Evolutionary conservation across 2,797 vertebrate genomes (phyloP).

Genomic region (Xiphophorus birchmanni): DNA sequence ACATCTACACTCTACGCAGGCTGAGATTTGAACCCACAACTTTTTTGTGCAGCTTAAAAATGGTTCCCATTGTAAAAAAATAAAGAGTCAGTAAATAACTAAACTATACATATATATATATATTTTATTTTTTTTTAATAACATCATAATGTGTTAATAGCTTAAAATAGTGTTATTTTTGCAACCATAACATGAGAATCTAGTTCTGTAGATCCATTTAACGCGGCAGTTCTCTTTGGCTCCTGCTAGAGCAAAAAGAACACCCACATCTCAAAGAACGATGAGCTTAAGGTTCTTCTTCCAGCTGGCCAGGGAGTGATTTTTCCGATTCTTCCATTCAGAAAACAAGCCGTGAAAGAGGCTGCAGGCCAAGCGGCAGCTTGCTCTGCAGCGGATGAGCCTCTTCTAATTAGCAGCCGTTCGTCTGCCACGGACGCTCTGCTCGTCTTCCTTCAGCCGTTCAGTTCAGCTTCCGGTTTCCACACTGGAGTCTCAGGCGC

Average conservation of each 20-base stretch:
- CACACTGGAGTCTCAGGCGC: too few relatives aligned
- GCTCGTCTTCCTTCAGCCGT: constrained; percentile 18
- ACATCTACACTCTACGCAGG: neutral
- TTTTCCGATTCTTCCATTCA: neutral
- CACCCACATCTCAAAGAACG: neutral
- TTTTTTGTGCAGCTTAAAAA: neutral
- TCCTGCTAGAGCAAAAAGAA: neutral
- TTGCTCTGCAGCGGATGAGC: neutral
- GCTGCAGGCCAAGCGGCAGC: neutral
- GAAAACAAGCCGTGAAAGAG: neutral
- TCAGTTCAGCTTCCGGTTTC: neutral
- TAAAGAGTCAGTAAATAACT: neutral
- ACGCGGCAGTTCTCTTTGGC: neutral
- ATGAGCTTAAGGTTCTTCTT: neutral
- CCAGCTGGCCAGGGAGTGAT: neutral
- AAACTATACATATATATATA: neutral
- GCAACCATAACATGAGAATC: neutral
- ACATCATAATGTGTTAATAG: neutral
- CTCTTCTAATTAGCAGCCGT: neutral
- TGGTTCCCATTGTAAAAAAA: neutral
- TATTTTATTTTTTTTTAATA: too few relatives aligned
- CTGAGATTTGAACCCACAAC: neutral
- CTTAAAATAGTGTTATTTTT: neutral
- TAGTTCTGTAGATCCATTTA: neutral
- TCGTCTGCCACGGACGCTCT: constrained; percentile 1